A percentile compares a stretch with the other conserved stretches of the same genome.
Conservation (phyloP, 2,888 invertebrate genomes). For the Blastobasis adustella region DNA sequence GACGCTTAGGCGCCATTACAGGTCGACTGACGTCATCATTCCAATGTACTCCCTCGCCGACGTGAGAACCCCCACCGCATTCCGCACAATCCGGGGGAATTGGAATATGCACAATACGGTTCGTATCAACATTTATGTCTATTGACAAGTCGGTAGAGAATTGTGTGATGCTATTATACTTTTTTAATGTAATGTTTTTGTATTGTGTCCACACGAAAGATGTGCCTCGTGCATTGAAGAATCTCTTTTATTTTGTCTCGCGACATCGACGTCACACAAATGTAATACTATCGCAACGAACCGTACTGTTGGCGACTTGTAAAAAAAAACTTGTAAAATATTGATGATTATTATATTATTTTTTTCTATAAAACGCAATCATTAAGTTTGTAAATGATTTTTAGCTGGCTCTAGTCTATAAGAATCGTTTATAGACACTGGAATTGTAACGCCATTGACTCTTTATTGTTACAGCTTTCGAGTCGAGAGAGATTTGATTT, state of each 20-base stretch:
- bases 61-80: no score
- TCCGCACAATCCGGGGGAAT: background rate
- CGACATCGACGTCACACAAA: constrained; percentile 5
- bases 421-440: constrained; percentile 22
- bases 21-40: constrained; percentile 5
- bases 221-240: background rate
- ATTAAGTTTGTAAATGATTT: constrained; percentile 64
- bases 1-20: constrained; percentile 11
- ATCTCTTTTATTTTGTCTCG: constrained; percentile 5
- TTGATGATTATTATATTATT: constrained; percentile 23
- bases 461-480: no score
- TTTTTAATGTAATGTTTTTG: background rate
- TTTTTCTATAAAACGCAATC: constrained; percentile 58
- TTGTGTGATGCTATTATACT: background rate
- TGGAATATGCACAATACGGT: constrained; percentile 1
- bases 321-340: constrained; percentile 56
- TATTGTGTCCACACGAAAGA: background rate
- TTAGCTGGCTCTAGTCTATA: constrained; percentile 42
- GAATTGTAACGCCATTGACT: background rate
- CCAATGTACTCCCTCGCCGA: no score
- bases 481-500: no score
- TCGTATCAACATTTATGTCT: background rate
- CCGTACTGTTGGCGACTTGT: constrained; percentile 30
- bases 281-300: constrained; percentile 6
- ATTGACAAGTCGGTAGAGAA: constrained; percentile 1